phyloP scores from a whole-genome alignment of 2,888 invertebrate genomes.

The Nomada fabriciana region DNA sequence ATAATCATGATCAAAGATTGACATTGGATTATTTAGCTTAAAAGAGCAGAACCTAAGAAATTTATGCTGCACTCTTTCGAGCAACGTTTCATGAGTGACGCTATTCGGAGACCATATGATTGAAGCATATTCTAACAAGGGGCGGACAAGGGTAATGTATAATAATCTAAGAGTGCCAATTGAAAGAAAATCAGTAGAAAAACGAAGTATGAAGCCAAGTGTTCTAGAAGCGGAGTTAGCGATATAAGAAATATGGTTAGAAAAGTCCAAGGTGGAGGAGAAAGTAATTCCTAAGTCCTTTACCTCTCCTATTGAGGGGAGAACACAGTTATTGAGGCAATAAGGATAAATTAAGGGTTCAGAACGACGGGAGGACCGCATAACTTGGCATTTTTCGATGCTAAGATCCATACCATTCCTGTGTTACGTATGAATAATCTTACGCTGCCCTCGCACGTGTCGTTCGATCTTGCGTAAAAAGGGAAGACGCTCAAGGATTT shows the following conservation, averaged over 20 bases:
- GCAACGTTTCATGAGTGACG: too few species aligned
- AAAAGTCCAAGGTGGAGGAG: not conserved
- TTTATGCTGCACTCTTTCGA: too few species aligned
- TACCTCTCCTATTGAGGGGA: not conserved
- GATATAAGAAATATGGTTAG: not conserved
- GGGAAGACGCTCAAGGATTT: too few species aligned
- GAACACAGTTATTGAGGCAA: not conserved
- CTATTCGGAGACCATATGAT: too few species aligned
- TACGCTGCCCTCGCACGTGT: too few species aligned
- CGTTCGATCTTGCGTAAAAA: too few species aligned
- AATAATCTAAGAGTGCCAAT: not conserved
- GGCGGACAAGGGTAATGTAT: too few species aligned
- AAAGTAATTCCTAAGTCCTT: conserved; percentile 6
- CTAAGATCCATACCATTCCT: not conserved
- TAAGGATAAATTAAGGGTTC: not conserved
- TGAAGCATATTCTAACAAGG: too few species aligned
- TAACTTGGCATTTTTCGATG: not conserved
- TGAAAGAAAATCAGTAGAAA: not conserved
- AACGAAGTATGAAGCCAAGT: not conserved
- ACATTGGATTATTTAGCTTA: too few species aligned
- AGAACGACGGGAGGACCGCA: conserved; percentile 1
- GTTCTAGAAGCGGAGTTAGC: not conserved
- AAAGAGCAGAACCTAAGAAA: too few species aligned
- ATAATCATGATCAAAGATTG: too few species aligned
- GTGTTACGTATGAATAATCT: too few species aligned